Conservation (phyloP, 1,140 invertebrate species). For the Liolophura sinensis region DNA sequence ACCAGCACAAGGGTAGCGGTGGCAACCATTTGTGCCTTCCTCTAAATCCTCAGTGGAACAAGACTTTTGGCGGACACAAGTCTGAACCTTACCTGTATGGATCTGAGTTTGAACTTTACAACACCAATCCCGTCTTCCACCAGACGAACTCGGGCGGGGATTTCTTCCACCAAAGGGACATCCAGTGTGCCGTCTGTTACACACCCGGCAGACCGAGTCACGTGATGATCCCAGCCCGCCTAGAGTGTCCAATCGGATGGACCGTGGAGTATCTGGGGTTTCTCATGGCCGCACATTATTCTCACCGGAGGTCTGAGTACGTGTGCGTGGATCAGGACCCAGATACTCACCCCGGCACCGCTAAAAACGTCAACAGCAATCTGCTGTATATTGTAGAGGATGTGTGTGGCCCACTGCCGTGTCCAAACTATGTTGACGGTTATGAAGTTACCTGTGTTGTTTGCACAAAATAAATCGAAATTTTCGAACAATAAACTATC, state of each 20-base stretch:
- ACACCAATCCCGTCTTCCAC: not conserved
- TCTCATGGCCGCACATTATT: slow-evolving; percentile 17
- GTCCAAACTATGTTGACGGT: slow-evolving; percentile 24
- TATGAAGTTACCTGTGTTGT: slow-evolving; percentile 33
- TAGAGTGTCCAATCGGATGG: slow-evolving; percentile 22
- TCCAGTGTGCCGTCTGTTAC: slow-evolving; percentile 24
- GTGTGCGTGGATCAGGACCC: slow-evolving; percentile 26
- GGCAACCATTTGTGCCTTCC: slow-evolving; percentile 23
- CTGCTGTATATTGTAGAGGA: slow-evolving; percentile 28
- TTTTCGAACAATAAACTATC: too few species aligned
- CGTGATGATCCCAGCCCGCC: slow-evolving; percentile 26
- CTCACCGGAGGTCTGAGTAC: slow-evolving; percentile 17
- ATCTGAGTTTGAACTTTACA: slow-evolving; percentile 19
- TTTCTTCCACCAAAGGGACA: slow-evolving; percentile 14
- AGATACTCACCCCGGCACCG: slow-evolving; percentile 10
- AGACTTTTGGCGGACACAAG: not conserved
- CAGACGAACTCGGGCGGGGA: not conserved
- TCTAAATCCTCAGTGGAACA: slow-evolving; percentile 13
- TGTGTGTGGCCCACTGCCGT: slow-evolving; percentile 24
- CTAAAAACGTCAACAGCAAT: slow-evolving; percentile 11
- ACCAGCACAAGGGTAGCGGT: slow-evolving; percentile 5
- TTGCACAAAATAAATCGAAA: slow-evolving; percentile 23
- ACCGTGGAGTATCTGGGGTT: slow-evolving; percentile 26
- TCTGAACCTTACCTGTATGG: slow-evolving; percentile 8
- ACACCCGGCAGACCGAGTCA: slow-evolving; percentile 2